Evolutionary conservation across 2,797 vertebrate species (phyloP), one percentile per base, ranked within the genome.

Genomic region (Cynodonichthys magdalenae): DNA sequence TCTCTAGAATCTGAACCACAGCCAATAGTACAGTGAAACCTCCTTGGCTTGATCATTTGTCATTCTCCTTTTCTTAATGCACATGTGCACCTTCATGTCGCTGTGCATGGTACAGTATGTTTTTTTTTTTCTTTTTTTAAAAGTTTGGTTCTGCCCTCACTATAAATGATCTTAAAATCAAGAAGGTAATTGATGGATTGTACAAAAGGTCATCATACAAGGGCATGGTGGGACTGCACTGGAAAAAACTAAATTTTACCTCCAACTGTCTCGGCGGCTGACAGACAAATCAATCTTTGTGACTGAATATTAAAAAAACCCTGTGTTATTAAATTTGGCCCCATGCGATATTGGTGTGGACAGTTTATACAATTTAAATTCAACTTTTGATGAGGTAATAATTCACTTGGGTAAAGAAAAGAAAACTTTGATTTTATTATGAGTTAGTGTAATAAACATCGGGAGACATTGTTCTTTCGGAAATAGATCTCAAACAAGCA

Each of bases 131-230:
- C 41, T 44, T 66, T 15, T 11, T 54, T 36, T 41, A n/a, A n/a
- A 6, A 2, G 31, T 6, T 10, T 3, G 34, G 18, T 3, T 46
- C 54, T 66, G 29, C 60, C 70, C 61, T 67, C 63, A 56, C 64
- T 80, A 64, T 74, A 74, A 74, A 82, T 75, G 58, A 84, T 62
- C 74, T 75, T 67, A 77, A 71, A 83, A 85, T 72, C 48, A 62
- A 44, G 41, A n/a, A 63, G 48, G 58, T 85, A 84, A 90, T 86
- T 83, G 88, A 92, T 89, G 83, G 68, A 64, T 59, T 74, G 78
- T 66, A 82, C 72, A 77, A 79, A 79, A 87, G 83, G 89, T 90
- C 85, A 75, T 54, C 63, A 74, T 72, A 68, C 81, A 88, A 84
- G 86, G 84, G 82, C 84, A 88, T 68, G 72, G 49, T 74, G 70